Conservation (phyloP, 92 coral and sea anemone genomes). For the Porites cylindrica region DNA sequence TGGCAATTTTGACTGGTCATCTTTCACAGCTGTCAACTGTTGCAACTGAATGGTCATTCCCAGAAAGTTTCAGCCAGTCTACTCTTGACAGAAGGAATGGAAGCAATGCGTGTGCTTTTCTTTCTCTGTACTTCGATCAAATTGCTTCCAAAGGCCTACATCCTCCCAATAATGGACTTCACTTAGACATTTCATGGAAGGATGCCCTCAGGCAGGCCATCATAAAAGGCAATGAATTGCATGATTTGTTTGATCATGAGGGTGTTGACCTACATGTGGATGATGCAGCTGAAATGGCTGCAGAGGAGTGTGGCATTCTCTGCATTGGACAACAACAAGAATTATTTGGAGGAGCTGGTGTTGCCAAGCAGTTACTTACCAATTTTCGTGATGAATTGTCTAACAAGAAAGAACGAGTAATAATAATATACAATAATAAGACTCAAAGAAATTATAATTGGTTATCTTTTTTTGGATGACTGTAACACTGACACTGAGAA, state of each 20-base stretch:
- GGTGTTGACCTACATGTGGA: background rate
- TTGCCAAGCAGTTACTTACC: conserved; percentile 24
- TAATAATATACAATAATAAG: too few relatives aligned
- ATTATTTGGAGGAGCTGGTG: background rate
- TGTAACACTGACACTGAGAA: too few relatives aligned
- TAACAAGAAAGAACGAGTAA: background rate
- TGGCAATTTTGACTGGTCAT: too few relatives aligned
- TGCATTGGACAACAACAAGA: background rate
- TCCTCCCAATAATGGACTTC: conserved; percentile 5
- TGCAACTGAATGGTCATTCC: background rate
- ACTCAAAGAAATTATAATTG: too few relatives aligned
- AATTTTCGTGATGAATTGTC: conserved; percentile 4
- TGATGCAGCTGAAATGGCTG: conserved; percentile 1
- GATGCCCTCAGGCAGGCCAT: conserved; percentile 10
- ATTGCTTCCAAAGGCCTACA: conserved; percentile 11
- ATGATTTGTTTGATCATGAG: conserved; percentile 10
- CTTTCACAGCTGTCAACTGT: background rate
- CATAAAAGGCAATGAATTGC: conserved; percentile 1
- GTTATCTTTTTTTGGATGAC: too few relatives aligned
- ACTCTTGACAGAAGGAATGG: conserved; percentile 4
- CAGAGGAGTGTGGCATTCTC: background rate
- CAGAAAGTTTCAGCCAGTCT: conserved; percentile 19
- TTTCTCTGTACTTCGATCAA: conserved; percentile 24
- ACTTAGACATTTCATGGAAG: background rate
- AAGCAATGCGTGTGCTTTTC: conserved; percentile 21